Evolutionary conservation across 2,888 invertebrate species (phyloP), one percentile per base, ranked within the genome.

Genomic region (Pristionchus mayeri): DNA sequence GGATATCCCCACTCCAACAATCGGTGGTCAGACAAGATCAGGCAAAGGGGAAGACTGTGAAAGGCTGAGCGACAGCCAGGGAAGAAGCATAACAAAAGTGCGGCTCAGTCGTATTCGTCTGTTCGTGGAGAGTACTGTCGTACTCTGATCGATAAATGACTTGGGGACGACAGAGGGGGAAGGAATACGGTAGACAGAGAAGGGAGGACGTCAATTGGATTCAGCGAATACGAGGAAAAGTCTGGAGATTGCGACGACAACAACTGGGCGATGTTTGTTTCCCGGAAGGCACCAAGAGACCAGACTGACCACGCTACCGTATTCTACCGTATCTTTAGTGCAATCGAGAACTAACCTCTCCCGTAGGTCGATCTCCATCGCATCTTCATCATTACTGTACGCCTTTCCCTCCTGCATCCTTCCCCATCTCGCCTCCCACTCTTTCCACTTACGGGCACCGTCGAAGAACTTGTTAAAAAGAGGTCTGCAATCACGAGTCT

Each of bases 1-100:
- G n/a, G n/a, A n/a, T n/a, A n/a, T n/a, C n/a, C n/a, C n/a, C n/a
- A n/a, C n/a, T n/a, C n/a, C n/a, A n/a, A n/a, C n/a, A n/a, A n/a
- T n/a, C n/a, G n/a, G n/a, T n/a, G n/a, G n/a, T n/a, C n/a, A n/a
- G n/a, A n/a, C n/a, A n/a, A n/a, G n/a, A n/a, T n/a, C n/a, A n/a
- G 52, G n/a, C n/a, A 13, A 52, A 79, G 79, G 27, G 52, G 52
- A 52, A 50, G 79, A 52, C 27, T n/a, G 79, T 52, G 52, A 50
- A 37, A 54, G 52, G 40, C 34, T 30, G 52, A 24, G 40, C 9
- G 50, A 50, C 21, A 24, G 27, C 21, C 30, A 21, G 27, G 50
- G n/a, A 40, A 78, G n/a, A 52, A 34, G 52, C 27, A 60, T 60
- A 60, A 60, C 60, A 60, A 60, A 60, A 60, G 60, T 60, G 60